These are phyloP conservation scores for Callorhinus ursinus DNA, from an alignment of 2,113 vertebrate genomes.

Conservation along the genomic window DNA sequence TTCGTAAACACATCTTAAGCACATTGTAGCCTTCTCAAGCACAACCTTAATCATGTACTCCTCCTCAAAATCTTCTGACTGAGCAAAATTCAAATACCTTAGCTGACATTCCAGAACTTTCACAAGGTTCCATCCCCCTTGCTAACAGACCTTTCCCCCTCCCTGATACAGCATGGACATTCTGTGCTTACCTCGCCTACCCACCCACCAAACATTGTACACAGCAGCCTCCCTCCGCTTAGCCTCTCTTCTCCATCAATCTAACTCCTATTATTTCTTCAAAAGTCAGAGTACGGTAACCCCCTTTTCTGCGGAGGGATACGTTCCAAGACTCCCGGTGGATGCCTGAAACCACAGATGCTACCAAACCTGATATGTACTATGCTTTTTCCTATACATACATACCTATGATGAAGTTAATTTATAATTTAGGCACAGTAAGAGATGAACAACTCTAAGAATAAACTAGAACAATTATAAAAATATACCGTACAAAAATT, in stretches of 20 bases:
- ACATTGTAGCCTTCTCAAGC: not conserved
- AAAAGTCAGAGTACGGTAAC: not conserved
- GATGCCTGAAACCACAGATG: not conserved
- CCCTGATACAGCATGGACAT: not conserved
- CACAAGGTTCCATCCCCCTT: not conserved
- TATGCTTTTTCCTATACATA: not conserved
- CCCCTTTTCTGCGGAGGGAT: no score
- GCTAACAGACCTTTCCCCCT: not conserved
- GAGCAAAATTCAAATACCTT: not conserved
- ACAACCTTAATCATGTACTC: not conserved
- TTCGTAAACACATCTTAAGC: not conserved
- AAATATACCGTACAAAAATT: not conserved
- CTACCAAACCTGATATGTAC: not conserved
- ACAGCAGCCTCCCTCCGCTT: not conserved
- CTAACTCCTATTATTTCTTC: not conserved
- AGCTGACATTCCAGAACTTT: not conserved
- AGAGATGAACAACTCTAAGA: not conserved
- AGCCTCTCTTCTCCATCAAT: not conserved
- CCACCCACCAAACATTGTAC: not conserved
- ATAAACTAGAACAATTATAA: not conserved
- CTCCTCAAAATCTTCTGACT: not conserved
- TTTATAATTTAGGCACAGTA: not conserved
- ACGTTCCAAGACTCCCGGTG: not conserved
- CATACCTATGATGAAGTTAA: not conserved
- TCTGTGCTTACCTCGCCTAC: not conserved